Conservation (phyloP, 2,113 vertebrate species). For the Empidonax alnorum region DNA sequence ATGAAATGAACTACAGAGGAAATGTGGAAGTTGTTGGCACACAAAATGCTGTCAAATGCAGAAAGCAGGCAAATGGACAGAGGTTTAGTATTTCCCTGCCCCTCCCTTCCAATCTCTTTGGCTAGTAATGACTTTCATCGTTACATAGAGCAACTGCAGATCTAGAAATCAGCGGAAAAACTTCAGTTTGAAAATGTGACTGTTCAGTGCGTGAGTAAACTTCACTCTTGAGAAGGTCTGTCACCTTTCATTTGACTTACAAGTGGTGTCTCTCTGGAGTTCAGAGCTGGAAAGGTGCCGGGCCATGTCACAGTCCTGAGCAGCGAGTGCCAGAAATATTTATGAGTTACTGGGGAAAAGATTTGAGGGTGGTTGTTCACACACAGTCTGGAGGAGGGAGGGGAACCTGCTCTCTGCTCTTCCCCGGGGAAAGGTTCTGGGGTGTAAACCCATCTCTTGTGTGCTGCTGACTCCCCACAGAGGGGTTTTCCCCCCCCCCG, state of each 20-base stretch:
- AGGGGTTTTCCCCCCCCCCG: rapidly evolving
- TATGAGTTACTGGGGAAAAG: background rate
- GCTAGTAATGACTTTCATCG: background rate
- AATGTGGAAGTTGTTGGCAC: background rate
- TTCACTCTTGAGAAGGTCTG: background rate
- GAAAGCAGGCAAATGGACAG: background rate
- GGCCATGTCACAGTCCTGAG: background rate
- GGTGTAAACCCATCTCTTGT: rapidly evolving
- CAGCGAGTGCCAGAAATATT: background rate
- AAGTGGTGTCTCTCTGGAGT: background rate
- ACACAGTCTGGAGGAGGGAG: background rate
- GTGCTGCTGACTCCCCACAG: rapidly evolving
- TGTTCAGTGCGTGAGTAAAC: background rate
- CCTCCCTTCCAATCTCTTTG: background rate
- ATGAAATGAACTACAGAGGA: background rate
- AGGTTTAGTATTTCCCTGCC: background rate
- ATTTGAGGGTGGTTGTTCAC: background rate
- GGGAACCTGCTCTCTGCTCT: background rate
- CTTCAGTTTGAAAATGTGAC: background rate
- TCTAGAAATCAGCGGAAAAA: background rate
- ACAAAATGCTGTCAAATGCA: background rate
- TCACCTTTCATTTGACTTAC: background rate
- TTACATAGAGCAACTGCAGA: background rate
- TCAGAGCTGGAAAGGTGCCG: background rate
- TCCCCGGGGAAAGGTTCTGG: background rate